Evolutionary conservation across 2,797 vertebrate genomes (phyloP).

Genomic region (Ctenopoma kingsleyae): DNA sequence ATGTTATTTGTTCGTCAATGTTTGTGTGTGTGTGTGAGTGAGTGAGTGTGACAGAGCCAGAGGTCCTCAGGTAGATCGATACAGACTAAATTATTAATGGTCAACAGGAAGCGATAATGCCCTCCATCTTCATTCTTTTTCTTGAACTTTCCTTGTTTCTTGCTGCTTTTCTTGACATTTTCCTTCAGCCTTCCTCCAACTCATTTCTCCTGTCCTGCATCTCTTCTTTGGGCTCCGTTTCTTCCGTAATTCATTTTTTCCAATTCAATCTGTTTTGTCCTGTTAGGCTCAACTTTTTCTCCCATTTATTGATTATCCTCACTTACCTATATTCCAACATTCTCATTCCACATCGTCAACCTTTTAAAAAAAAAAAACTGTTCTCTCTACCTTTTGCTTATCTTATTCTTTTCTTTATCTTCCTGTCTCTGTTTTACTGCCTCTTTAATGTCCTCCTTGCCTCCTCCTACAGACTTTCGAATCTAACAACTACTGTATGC

Average conservation of each 20-base stretch:
- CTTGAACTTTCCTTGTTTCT: neutral
- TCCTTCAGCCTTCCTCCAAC: neutral
- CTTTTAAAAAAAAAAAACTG: neutral
- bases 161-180: neutral
- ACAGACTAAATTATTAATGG: conserved; percentile 60
- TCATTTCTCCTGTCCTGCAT: neutral
- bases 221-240: neutral
- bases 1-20: conserved; percentile 32
- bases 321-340: neutral
- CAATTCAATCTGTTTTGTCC: neutral
- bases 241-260: neutral
- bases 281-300: neutral
- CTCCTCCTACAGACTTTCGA: neutral
- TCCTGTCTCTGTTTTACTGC: neutral
- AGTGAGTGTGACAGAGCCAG: neutral
- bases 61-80: conserved; percentile 44
- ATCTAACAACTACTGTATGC: neutral
- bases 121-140: conserved; percentile 13
- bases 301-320: neutral
- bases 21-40: neutral
- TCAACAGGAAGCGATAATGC: conserved; percentile 8
- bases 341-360: neutral
- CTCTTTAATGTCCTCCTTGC: neutral
- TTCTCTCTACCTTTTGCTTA: neutral
- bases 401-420: neutral